phyloP scores from a whole-genome alignment of 2,888 invertebrate species.

The Nebria salina region DNA sequence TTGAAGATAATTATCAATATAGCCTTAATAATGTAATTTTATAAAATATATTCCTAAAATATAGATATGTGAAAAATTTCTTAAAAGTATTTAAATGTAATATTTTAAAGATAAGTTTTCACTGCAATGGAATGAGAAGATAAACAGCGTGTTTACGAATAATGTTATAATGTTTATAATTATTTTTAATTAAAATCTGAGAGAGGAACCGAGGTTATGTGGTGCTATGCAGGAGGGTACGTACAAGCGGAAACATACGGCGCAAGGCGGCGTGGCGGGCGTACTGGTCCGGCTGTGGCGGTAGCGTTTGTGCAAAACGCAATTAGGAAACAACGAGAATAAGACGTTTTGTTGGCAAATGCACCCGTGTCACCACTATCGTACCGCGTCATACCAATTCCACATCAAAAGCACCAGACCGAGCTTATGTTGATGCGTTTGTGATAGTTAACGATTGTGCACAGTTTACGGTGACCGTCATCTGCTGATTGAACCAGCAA shows the following conservation, averaged over 20 bases:
- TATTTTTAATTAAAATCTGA: slow-evolving; percentile 22
- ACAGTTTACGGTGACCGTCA: slow-evolving; percentile 5
- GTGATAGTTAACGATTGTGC: slow-evolving; percentile 5
- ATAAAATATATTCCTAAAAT: too few species aligned
- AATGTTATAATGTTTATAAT: background rate
- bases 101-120: background rate
- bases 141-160: background rate
- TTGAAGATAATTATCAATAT: too few species aligned
- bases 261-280: background rate
- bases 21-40: too few species aligned
- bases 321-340: slow-evolving; percentile 27
- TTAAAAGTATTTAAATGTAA: background rate
- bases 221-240: background rate
- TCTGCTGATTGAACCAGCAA: background rate
- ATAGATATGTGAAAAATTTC: too few species aligned
- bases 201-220: background rate
- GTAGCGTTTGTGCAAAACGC: slow-evolving; percentile 15
- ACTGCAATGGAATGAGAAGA: background rate
- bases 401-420: background rate
- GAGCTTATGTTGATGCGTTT: slow-evolving; percentile 2
- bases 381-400: background rate
- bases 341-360: background rate
- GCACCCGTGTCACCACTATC: background rate
- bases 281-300: background rate
- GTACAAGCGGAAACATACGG: too few species aligned